These are phyloP conservation scores for Amblyteles armatorius DNA, from an alignment of 2,888 invertebrate genomes.

Conservation along the genomic window DNA sequence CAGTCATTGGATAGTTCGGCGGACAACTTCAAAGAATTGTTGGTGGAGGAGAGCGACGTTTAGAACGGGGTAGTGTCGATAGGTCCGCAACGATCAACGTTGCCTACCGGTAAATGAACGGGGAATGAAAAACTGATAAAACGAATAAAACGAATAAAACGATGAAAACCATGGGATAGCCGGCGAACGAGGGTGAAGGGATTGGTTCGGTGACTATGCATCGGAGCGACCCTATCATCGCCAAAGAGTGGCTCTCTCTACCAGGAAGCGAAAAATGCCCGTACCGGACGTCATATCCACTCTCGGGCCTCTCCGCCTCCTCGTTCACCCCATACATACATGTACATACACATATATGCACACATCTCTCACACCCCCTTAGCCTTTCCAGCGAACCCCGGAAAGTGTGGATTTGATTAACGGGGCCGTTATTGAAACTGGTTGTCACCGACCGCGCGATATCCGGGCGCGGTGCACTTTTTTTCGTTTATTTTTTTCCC, in stretches of 20 bases:
- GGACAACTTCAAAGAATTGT: not conserved
- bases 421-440: conserved; percentile 79
- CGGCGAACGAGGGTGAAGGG: conserved; percentile 10
- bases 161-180: conserved; percentile 29
- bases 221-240: not conserved
- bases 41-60: not conserved
- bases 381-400: conserved; percentile 58
- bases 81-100: conserved; percentile 21
- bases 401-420: conserved; percentile 78
- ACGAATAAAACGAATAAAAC: conserved; percentile 54
- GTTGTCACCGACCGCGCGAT: conserved; percentile 71
- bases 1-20: not conserved
- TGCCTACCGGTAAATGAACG: conserved; percentile 54
- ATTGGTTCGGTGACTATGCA: conserved; percentile 15
- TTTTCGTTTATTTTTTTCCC: conserved; percentile 12
- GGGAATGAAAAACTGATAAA: conserved; percentile 52
- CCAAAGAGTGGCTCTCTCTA: conserved; percentile 42
- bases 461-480: conserved; percentile 28
- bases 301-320: conserved; percentile 51
- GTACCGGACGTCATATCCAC: conserved; percentile 67
- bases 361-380: conserved; percentile 33
- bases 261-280: conserved; percentile 60
- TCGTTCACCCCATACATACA: conserved; percentile 31
- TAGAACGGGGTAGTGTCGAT: conserved; percentile 20
- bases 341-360: not conserved